Conservation (phyloP, 2,888 invertebrate species). For the Meteorus cinctellus region DNA sequence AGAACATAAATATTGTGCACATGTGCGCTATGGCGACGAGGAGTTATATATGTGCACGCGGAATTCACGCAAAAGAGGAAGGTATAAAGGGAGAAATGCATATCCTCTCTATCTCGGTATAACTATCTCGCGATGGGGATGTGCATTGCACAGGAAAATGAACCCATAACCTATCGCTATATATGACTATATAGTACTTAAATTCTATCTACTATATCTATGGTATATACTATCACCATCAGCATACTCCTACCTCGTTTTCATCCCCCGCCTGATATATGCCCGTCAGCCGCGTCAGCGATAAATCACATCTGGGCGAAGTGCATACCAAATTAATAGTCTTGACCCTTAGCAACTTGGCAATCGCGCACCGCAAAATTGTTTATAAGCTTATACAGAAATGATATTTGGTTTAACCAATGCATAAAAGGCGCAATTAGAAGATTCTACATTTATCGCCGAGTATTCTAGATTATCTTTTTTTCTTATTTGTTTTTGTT, state of each 20-base stretch:
- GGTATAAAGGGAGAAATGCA: not conserved
- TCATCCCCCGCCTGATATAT: slow-evolving; percentile 56
- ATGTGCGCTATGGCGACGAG: not conserved
- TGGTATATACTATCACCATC: slow-evolving; percentile 7
- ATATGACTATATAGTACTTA: slow-evolving; percentile 30
- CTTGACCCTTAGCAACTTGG: slow-evolving; percentile 52
- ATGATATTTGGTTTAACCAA: slow-evolving; percentile 1
- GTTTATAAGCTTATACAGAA: slow-evolving; percentile 31
- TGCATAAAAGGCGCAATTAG: not conserved
- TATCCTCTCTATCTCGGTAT: slow-evolving; percentile 9
- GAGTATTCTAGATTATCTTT: not conserved
- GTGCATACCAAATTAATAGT: slow-evolving; percentile 64
- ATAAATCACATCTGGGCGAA: slow-evolving; percentile 63
- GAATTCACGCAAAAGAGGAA: not conserved
- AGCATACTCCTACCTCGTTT: slow-evolving; percentile 19
- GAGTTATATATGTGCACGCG: not conserved
- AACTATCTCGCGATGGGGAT: slow-evolving; percentile 40
- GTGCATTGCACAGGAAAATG: slow-evolving; percentile 61
- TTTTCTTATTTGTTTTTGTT: not conserved
- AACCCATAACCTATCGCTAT: slow-evolving; percentile 61
- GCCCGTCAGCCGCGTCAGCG: slow-evolving; percentile 61
- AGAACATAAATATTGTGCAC: slow-evolving; percentile 26
- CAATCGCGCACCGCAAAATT: slow-evolving; percentile 38
- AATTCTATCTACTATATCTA: slow-evolving; percentile 17
- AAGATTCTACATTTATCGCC: not conserved